Base-by-base conservation (phyloP, 2,888 invertebrate species). In the Empis livida region DNA sequence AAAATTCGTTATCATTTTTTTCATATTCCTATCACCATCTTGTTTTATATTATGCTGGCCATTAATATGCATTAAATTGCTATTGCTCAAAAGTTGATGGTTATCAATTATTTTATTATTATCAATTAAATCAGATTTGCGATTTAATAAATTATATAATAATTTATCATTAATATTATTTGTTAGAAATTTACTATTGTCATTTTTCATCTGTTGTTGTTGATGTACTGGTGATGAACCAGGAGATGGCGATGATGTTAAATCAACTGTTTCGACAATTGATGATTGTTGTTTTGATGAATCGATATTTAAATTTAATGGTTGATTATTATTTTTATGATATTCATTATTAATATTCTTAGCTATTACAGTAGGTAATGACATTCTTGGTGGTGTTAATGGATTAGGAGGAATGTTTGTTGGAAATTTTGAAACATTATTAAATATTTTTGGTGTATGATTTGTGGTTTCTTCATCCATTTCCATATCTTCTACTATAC, bases 401-500 rank as follows among this genome's bases (percentile, higher is more conserved):
- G 27, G 43, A 15, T 37, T 45, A 14, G 6, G 42, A n/a, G 52
- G 52, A 53, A 53, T 51, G 49, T 42, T 51, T 49, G 46, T 46
- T 30, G 51, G 46, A 38, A 51, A 51, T 48, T 51, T 49, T 6
- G 49, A 31, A 38, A 62, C 54, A 53, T 65, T 67, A 50, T 67
- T 63, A 51, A 65, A 65, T 14, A 63, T 59, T 52, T 65, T 58
- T 1, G 65, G 66, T 54, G 62, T 62, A 48, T 67, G 65, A 51
- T 60, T 59, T 39, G 58, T 55, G 17, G 65, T 45, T 10, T 61
- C 58, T 49, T 63, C 64, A 50, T 65, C 67, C 30, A 65, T 65
- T 38, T 67, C 67, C 65, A 65, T 65, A 44, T 65, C 65, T 42
- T 67, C 67, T 2, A 67, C 66, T 49, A 62, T 58, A 43, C 65